Base-by-base conservation (phyloP, 2,113 vertebrate species). In the Buteo buteo region DNA sequence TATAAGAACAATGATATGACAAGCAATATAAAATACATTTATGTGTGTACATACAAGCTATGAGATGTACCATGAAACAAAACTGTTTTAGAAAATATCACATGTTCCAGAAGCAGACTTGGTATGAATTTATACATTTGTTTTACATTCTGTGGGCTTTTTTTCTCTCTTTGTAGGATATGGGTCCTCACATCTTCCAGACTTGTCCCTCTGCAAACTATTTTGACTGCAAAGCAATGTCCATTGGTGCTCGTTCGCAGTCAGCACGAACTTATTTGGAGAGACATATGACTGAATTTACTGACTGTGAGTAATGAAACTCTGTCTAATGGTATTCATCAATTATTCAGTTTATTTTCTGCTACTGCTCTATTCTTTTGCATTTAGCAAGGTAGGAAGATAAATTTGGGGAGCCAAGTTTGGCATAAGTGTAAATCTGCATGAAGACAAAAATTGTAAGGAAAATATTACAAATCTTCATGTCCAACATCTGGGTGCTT, bases 171-270 rank as follows among this genome's bases (percentile, higher is more conserved):
- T 93, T 10, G 61, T 93, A 99, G 99, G 99, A 99, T 94, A 99
- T 99, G 98, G 99, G 99, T 25, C 99, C 99, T 96, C 99, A 99
- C 95, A 99, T 99, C 96, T 99, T 99, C 98, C 99, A 99, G 96
- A 99, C 99, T 20, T 99, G 99, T 95, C 99, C 99, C 3, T 99
- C 99, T 71, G 99, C 99, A 28, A 99, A 99, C 97, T 99, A 99
- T 93, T 99, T 99, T 97, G 99, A 99, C 96, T 99, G 99, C 93
- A 99, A 99, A 97, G 99, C 99, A 81, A 99, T 99, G 99, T 99
- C 99, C 76, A 99, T 99, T 73, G 99, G 99, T 66, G 99, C 99
- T 3, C 99, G 99, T 73, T 99, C 99, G 14, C 99, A 99, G 64
- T 99, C 99, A 31, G 99, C 99, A 10, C 99, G 99, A 86, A 99